Evolutionary conservation across 2,797 vertebrate genomes (phyloP), one percentile per base, ranked within the genome.

Genomic region (Thaleichthys pacificus): DNA sequence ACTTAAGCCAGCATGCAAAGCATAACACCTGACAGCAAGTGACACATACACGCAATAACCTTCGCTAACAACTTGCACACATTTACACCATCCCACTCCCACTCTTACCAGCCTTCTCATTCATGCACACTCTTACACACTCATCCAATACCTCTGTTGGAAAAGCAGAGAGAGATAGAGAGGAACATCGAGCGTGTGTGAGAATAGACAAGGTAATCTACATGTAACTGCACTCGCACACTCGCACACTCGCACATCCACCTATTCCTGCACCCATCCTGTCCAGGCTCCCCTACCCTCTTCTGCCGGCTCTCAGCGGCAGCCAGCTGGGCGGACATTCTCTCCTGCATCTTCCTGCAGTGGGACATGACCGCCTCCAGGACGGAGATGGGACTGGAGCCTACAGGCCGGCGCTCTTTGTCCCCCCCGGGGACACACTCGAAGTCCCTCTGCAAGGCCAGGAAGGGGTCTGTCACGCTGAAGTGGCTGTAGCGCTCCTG

Each of bases 301-400:
- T 97, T 98, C 84, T 99, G 96, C 74, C 95, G 94, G 89, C 91
- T 95, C 90, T 98, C 97, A 0, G 97, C 96, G 0, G 96, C 96
- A 47, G 94, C 95, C 75, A 99, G 91, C 89, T 99, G 97, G 4
- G 96, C 90, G 0, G 96, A 93, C 97, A 99, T 97, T 79, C 95
- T 93, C 72, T 98, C 97, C 87, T 98, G 97, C 97, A 99, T 98
- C 91, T 97, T 99, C 85, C 96, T 95, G 91, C 97, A 99, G 89
- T 98, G 97, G 58, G 94, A 92, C 97, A 99, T 99, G 86, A 99
- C 96, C 1, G 96, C 96, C 91, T 99, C 96, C 79, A 99, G 94
- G 86, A 99, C 95, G 9, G 95, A 95, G 72, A 98, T 93, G 38
- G 97, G 97, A 78, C 94, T 99, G 86, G 95, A 94, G 73, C 96